Evolutionary conservation across 2,113 vertebrate genomes (phyloP).

Genomic region (Atlantisia rogersi): DNA sequence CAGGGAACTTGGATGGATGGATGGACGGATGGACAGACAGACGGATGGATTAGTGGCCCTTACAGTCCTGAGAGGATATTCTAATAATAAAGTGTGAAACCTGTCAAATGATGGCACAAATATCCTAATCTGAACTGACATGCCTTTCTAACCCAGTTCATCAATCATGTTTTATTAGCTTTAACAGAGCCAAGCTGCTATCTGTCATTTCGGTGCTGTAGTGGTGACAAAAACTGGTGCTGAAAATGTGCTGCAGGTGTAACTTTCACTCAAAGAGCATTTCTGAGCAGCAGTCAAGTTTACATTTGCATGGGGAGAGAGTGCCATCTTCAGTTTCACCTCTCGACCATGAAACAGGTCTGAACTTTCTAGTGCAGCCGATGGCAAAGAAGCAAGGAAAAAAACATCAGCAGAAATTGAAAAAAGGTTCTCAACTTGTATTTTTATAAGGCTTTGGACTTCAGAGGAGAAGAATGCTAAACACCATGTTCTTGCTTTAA

Average conservation of each 20-base stretch:
- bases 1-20: conserved; percentile 52
- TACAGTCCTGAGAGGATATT: conserved; percentile 53
- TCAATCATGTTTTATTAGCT: conserved; percentile 80
- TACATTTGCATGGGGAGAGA: conserved; percentile 71
- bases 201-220: conserved; percentile 61
- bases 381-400: background rate
- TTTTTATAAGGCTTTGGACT: background rate
- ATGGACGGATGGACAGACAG: conserved; percentile 63
- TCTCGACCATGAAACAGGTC: background rate
- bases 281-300: conserved; percentile 20
- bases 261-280: conserved; percentile 64
- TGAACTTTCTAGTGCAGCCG: background rate
- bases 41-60: conserved; percentile 53
- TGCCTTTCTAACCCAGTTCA: conserved; percentile 72
- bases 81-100: conserved; percentile 81
- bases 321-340: conserved; percentile 83
- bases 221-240: conserved; percentile 70
- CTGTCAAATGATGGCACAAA: conserved; percentile 76
- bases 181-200: conserved; percentile 58
- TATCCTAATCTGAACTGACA: conserved; percentile 81
- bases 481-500: background rate
- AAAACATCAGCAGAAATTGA: background rate
- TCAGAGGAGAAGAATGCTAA: background rate
- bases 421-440: background rate
- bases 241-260: conserved; percentile 71